Conservation (phyloP, 2,797 vertebrate species). For the Epinephelus coioides region DNA sequence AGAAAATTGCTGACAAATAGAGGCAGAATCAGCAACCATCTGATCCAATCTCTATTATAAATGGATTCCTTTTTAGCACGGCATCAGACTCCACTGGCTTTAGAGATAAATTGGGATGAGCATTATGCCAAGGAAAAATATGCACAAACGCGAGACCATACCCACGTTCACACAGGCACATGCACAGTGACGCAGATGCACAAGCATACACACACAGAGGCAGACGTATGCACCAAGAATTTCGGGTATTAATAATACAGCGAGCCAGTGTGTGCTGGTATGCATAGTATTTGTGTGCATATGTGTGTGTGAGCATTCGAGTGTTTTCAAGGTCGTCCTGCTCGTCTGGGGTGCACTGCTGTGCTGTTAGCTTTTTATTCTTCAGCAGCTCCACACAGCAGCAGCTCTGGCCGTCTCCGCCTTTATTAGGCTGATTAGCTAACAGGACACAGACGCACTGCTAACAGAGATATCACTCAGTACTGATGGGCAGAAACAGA, state of each 20-base stretch:
- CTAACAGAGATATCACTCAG: constrained; percentile 75
- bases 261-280: constrained; percentile 15
- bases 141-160: constrained; percentile 24
- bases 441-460: constrained; percentile 67
- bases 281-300: constrained; percentile 32
- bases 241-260: constrained; percentile 49
- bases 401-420: constrained; percentile 57
- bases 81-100: constrained; percentile 48
- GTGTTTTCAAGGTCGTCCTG: constrained; percentile 67
- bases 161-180: constrained; percentile 9
- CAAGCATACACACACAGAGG: background rate
- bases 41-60: constrained; percentile 62
- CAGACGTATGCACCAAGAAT: constrained; percentile 8
- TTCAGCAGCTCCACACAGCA: constrained; percentile 47
- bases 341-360: constrained; percentile 31
- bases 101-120: constrained; percentile 58
- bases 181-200: background rate
- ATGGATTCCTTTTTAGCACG: constrained; percentile 58
- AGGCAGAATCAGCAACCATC: constrained; percentile 50
- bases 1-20: constrained; percentile 63
- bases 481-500: constrained; percentile 63
- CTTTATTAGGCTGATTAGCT: constrained; percentile 75
- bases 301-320: constrained; percentile 22
- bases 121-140: constrained; percentile 41
- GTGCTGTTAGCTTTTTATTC: constrained; percentile 52